Evolutionary conservation across 2,113 vertebrate species (phyloP), one percentile per base, ranked within the genome.

Genomic region (Neoarius graeffei): DNA sequence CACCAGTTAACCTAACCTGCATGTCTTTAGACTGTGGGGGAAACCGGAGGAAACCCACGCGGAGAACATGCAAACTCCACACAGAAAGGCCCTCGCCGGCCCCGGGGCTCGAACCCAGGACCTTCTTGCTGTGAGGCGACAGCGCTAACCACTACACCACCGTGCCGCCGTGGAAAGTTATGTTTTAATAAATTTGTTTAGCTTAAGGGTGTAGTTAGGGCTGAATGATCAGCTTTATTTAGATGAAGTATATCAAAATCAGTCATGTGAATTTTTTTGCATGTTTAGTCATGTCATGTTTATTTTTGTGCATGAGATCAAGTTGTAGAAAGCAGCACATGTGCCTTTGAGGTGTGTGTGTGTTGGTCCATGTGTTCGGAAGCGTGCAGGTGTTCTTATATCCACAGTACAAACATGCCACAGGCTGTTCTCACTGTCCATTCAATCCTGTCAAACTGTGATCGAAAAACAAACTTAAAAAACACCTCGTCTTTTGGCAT

Each of bases 351-450:
- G n/a, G 19, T 56, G 50, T 35, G 73, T 60, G 48, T 25, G 42
- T 60, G 48, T 7, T 64, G 17, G 14, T 86, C 52, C 79, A 86
- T 79, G 83, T 90, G 86, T 85, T 82, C 79, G 15, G 59, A 19
- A 48, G 8, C 5, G 0, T 20, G 59, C 77, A 83, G 79, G 80
- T 90, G 73, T 20, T 57, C 71, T 74, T 35, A 50, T 14, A n/a
- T n/a, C 67, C 14, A 3, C 20, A 13, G 5, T 48, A 54, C 17
- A 73, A 67, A 57, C 66, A 74, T 25, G 54, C 56, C 48, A 0
- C 73, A 62, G 80, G 35, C 80, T 62, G 10, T 82, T 82, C 57
- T 82, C 17, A 23, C 20, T 48, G 57, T 79, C 56, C 30, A 2
- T 42, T 62, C 5, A 15, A n/a, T n/a, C 20, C 69, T 80, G 59